Evolutionary conservation across 2,888 invertebrate genomes (phyloP).

Genomic region (Agrochola lota): DNA sequence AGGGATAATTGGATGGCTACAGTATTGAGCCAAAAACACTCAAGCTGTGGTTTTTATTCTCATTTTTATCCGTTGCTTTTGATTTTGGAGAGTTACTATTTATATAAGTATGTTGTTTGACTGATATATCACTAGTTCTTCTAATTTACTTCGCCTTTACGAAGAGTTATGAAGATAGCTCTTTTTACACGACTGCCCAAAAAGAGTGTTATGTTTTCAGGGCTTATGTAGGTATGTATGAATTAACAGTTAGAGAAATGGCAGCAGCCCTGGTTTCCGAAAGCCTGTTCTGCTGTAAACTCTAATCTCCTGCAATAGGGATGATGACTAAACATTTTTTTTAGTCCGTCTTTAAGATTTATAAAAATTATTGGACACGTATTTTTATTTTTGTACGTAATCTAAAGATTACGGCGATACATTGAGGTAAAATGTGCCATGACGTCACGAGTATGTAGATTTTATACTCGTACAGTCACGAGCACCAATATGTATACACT

Average conservation of each 20-base stretch:
- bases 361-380: too few species aligned
- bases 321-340: too few species aligned
- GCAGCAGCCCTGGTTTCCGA: too few species aligned
- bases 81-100: neutral
- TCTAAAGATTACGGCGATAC: too few species aligned
- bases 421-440: too few species aligned
- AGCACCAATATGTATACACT: too few species aligned
- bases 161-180: neutral
- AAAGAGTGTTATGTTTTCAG: neutral
- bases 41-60: neutral
- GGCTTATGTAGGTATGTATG: neutral
- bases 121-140: neutral
- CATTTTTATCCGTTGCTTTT: neutral
- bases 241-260: neutral
- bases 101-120: too few species aligned
- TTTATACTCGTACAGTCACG: too few species aligned
- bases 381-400: too few species aligned
- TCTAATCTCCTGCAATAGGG: too few species aligned
- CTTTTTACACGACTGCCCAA: neutral
- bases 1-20: neutral
- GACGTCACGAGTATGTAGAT: too few species aligned
- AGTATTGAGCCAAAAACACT: neutral
- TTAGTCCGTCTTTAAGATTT: too few species aligned
- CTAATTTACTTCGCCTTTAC: neutral
- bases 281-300: neutral